A percentile compares a stretch with the other conserved stretches of the same genome.
phyloP scores from a whole-genome alignment of 2,113 vertebrate genomes.

The Mormyrus lacerda region DNA sequence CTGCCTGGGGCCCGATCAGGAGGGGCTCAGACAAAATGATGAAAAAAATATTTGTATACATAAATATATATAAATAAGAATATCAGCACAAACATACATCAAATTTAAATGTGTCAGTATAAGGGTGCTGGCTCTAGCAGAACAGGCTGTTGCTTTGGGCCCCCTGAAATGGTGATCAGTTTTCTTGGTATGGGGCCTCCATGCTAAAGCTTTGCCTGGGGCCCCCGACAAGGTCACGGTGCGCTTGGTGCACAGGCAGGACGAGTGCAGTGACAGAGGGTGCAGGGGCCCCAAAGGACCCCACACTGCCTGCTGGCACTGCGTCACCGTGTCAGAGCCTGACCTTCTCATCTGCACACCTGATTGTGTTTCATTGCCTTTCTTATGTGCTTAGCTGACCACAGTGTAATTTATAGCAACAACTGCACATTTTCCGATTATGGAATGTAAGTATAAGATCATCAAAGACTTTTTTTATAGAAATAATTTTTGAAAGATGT shows the following conservation, averaged over 20 bases:
- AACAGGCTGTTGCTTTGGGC: background rate
- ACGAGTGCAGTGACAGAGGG: background rate
- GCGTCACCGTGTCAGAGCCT: background rate
- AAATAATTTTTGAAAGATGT: background rate
- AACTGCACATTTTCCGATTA: background rate
- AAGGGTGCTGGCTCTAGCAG: background rate
- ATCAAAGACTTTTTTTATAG: background rate
- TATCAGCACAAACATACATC: background rate
- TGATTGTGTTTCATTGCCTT: background rate
- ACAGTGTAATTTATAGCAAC: background rate
- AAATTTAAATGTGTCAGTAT: background rate
- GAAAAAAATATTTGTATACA: background rate
- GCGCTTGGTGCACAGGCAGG: background rate
- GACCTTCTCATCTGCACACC: background rate
- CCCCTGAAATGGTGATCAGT: background rate
- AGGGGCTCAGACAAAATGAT: background rate
- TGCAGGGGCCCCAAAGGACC: background rate
- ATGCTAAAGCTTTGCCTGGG: background rate
- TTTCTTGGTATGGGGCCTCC: background rate
- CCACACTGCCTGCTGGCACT: background rate
- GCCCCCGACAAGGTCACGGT: background rate
- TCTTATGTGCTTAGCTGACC: background rate
- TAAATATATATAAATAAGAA: background rate
- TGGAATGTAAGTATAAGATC: background rate
- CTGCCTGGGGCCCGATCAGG: background rate